Percentiles rank a stretch among this genome's conserved stretches.
Evolutionary conservation across 2,113 vertebrate species (phyloP).

Genomic region (Agapornis roseicollis): DNA sequence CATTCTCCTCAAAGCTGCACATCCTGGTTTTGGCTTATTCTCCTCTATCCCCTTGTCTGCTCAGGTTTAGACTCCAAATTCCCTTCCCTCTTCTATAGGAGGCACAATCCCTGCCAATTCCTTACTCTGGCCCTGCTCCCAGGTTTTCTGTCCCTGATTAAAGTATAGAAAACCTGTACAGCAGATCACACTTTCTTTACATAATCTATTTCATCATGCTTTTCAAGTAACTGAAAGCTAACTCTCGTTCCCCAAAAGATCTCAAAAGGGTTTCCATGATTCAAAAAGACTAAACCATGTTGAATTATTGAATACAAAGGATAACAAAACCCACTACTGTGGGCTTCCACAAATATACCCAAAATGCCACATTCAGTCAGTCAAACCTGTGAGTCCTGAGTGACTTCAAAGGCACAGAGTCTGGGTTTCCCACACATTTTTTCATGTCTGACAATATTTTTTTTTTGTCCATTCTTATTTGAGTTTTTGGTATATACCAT

Average conservation of each 20-base stretch:
- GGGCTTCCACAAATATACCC: slow-evolving; percentile 24
- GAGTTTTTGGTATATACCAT: neutral
- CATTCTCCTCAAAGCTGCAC: slow-evolving; percentile 17
- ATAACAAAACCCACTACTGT: slow-evolving; percentile 4
- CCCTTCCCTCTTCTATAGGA: neutral
- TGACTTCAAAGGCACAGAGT: neutral
- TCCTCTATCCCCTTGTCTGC: neutral
- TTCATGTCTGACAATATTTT: neutral
- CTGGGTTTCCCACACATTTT: neutral
- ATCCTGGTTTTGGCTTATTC: neutral
- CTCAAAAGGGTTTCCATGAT: neutral
- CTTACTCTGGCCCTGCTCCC: slow-evolving; percentile 41
- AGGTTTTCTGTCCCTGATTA: slow-evolving; percentile 31
- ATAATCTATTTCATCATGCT: slow-evolving; percentile 52
- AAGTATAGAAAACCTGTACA: slow-evolving; percentile 42
- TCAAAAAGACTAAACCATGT: slow-evolving; percentile 26
- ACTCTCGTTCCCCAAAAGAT: slow-evolving; percentile 24
- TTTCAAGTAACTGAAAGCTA: slow-evolving; percentile 53
- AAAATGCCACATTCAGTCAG: neutral
- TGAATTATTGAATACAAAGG: slow-evolving; percentile 41
- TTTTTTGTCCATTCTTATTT: neutral
- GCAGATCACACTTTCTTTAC: slow-evolving; percentile 29
- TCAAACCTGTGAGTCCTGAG: slow-evolving; percentile 18
- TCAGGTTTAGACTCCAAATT: neutral
- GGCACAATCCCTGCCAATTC: slow-evolving; percentile 26